Conservation (phyloP, 2,113 vertebrate species). For the Malaclemys terrapin region DNA sequence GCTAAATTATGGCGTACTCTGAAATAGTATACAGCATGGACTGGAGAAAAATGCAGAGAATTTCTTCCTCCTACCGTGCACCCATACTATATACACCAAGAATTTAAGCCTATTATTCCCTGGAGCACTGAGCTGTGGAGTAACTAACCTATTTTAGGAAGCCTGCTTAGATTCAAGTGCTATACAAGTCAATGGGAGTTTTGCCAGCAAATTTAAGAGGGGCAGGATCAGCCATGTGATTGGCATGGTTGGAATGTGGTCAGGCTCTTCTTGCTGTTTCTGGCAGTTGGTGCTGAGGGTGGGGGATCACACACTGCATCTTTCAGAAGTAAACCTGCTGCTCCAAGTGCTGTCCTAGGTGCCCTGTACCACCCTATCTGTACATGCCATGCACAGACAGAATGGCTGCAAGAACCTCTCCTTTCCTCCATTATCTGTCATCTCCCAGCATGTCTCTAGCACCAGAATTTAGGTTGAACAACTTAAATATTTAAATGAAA, state of each 20-base stretch:
- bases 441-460: not conserved
- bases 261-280: not conserved
- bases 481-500: not conserved
- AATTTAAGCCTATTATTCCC: not conserved
- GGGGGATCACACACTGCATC: too few relatives aligned
- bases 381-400: not conserved
- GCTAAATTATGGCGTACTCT: not conserved
- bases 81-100: not conserved
- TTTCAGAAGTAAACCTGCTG: not conserved
- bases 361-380: not conserved
- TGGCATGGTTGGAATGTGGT: not conserved
- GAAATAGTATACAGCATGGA: not conserved
- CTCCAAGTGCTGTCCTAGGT: not conserved
- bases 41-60: not conserved
- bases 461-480: not conserved
- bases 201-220: not conserved
- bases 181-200: not conserved
- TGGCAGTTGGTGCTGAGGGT: not conserved
- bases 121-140: not conserved
- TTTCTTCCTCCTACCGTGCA: not conserved
- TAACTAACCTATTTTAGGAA: not conserved
- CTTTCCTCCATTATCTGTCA: not conserved
- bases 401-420: not conserved
- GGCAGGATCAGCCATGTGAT: not conserved
- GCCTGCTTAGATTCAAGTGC: not conserved